phyloP scores from a whole-genome alignment of 1,140 invertebrate genomes.

The Diabrotica undecimpunctata region DNA sequence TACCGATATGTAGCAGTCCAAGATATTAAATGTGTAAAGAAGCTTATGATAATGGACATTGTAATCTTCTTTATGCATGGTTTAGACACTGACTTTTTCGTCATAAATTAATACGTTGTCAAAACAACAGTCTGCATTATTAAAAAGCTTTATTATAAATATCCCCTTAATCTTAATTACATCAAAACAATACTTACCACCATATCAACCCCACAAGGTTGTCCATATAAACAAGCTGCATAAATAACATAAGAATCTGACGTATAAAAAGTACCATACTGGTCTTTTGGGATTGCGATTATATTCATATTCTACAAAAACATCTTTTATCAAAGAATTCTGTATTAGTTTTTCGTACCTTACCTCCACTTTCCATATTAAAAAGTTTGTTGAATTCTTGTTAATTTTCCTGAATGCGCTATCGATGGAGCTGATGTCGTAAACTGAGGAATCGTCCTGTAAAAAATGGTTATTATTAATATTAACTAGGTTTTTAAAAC shows the following conservation, averaged over 20 bases:
- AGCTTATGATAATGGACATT: no score
- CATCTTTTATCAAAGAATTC: background rate
- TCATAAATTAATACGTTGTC: no score
- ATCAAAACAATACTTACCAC: slow-evolving; percentile 55
- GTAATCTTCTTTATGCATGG: no score
- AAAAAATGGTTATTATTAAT: slow-evolving; percentile 4
- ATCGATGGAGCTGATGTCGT: slow-evolving; percentile 47
- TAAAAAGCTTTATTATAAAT: no score
- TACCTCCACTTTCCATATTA: slow-evolving; percentile 79
- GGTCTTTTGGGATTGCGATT: slow-evolving; percentile 67
- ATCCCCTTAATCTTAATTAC: no score
- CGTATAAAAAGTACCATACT: slow-evolving; percentile 82
- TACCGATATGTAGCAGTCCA: no score
- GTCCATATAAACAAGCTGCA: slow-evolving; percentile 66
- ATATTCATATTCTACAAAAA: slow-evolving; percentile 69
- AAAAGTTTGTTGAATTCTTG: slow-evolving; percentile 68
- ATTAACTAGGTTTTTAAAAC: no score
- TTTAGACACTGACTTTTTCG: no score
- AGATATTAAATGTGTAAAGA: no score
- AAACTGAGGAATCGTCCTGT: slow-evolving; percentile 39
- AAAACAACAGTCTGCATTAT: no score
- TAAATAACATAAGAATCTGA: slow-evolving; percentile 85
- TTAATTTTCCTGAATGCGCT: slow-evolving; percentile 69
- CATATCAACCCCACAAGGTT: slow-evolving; percentile 61
- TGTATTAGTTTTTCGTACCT: slow-evolving; percentile 24